Conservation (phyloP, 2,888 invertebrate species). For the Neuroscelio doddi region DNA sequence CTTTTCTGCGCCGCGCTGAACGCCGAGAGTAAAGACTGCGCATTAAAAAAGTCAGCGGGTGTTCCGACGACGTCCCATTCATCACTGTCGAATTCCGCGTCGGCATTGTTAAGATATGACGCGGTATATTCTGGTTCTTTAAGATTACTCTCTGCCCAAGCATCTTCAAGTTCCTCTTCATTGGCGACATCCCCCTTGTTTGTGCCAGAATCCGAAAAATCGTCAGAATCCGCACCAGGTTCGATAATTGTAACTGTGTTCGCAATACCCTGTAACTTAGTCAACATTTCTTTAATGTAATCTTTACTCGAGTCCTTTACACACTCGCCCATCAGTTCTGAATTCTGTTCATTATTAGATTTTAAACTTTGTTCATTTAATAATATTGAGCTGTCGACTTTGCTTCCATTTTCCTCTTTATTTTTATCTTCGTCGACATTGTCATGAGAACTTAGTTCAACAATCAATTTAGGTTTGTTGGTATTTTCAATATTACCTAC, state of each 20-base stretch:
- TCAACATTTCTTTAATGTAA: neutral
- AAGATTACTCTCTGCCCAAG: neutral
- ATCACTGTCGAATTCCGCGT: neutral
- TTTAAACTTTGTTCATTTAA: too few species aligned
- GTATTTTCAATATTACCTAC: neutral
- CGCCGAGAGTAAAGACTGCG: neutral
- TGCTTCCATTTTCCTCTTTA: neutral
- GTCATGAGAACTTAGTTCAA: slow-evolving; percentile 1
- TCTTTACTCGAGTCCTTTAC: neutral
- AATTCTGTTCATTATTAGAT: neutral
- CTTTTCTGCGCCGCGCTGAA: neutral
- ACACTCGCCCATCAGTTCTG: neutral
- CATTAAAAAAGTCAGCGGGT: neutral
- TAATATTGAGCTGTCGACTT: neutral
- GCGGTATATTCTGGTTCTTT: neutral
- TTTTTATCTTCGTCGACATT: neutral
- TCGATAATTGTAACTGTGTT: slow-evolving; percentile 1
- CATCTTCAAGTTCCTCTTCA: neutral
- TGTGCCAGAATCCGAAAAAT: slow-evolving; percentile 17
- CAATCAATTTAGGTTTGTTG: neutral
- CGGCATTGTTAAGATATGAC: neutral
- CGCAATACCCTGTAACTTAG: slow-evolving; percentile 3
- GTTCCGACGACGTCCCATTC: neutral
- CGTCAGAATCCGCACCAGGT: slow-evolving; percentile 45
- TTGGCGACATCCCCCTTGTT: neutral